These are phyloP conservation scores for Oscheius sp. DNA, from an alignment of 2,888 invertebrate genomes.

Conservation along the genomic window DNA sequence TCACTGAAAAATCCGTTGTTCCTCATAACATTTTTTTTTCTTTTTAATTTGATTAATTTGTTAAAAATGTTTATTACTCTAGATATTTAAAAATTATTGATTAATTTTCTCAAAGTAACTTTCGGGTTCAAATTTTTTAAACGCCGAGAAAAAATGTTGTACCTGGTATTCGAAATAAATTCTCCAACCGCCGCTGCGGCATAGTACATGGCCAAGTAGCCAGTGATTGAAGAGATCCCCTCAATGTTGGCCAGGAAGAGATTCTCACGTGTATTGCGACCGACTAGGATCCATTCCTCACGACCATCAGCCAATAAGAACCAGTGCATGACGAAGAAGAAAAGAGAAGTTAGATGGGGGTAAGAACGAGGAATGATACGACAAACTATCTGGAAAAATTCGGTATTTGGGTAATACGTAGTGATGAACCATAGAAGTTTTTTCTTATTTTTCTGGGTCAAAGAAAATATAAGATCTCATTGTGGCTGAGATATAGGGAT, in stretches of 20 bases:
- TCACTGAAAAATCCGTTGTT: conserved; percentile 2
- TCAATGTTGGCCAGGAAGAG: conserved; percentile 87
- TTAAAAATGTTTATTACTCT: too few species aligned
- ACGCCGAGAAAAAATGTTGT: background rate
- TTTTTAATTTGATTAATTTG: too few species aligned
- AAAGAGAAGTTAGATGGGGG: background rate
- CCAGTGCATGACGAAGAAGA: background rate
- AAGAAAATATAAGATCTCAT: background rate
- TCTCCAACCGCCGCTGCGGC: conserved; percentile 73
- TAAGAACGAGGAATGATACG: background rate
- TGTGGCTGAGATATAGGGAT: too few species aligned
- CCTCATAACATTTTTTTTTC: background rate
- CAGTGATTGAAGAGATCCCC: conserved; percentile 85
- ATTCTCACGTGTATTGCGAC: conserved; percentile 40
- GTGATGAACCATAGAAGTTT: background rate
- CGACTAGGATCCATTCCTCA: conserved; percentile 45
- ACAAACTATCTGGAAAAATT: background rate
- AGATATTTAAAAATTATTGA: too few species aligned
- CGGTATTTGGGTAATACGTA: background rate
- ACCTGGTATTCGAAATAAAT: conserved; percentile 45
- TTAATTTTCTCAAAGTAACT: too few species aligned
- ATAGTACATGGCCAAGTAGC: conserved; percentile 85
- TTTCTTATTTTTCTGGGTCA: background rate
- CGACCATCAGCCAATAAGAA: background rate
- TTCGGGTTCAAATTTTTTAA: too few species aligned